A percentile compares a stretch with the other conserved stretches of the same genome.
Conservation (phyloP, 1,140 invertebrate genomes). For the Drosophila ogumai region DNA sequence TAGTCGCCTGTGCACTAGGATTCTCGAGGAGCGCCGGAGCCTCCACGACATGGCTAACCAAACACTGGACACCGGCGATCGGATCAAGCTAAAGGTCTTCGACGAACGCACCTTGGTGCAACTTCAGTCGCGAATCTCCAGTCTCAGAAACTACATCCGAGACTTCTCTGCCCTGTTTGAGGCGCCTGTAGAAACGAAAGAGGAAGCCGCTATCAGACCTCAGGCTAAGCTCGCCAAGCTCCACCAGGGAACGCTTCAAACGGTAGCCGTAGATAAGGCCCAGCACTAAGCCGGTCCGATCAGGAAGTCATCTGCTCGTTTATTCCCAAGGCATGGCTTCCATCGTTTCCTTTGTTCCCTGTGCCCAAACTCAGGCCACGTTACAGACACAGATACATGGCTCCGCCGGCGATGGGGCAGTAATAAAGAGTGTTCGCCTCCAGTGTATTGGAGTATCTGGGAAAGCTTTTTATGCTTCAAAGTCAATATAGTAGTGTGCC, state of each 20-base stretch:
- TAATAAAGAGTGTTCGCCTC: slow-evolving; percentile 70
- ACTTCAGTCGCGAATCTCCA: slow-evolving; percentile 15
- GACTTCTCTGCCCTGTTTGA: slow-evolving; percentile 46
- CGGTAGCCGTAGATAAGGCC: slow-evolving; percentile 1
- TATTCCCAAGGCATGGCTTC: slow-evolving; percentile 41
- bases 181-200: background rate
- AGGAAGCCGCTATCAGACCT: background rate
- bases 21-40: slow-evolving; percentile 18
- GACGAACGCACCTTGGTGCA: slow-evolving; percentile 39
- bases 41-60: slow-evolving; percentile 24
- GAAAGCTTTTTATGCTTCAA: slow-evolving; percentile 81
- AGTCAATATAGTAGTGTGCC: slow-evolving; percentile 76
- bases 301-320: slow-evolving; percentile 45
- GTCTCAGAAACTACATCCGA: slow-evolving; percentile 12
- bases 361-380: background rate
- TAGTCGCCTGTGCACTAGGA: slow-evolving; percentile 12
- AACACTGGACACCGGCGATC: slow-evolving; percentile 26
- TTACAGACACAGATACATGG: slow-evolving; percentile 26
- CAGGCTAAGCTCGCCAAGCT: background rate
- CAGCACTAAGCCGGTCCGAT: slow-evolving; percentile 36
- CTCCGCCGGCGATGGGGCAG: slow-evolving; percentile 23
- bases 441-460: slow-evolving; percentile 75
- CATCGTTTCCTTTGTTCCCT: slow-evolving; percentile 35
- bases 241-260: background rate
- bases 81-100: slow-evolving; percentile 42